Evolutionary conservation across 2,797 vertebrate species (phyloP).

Genomic region (Salmo trutta): DNA sequence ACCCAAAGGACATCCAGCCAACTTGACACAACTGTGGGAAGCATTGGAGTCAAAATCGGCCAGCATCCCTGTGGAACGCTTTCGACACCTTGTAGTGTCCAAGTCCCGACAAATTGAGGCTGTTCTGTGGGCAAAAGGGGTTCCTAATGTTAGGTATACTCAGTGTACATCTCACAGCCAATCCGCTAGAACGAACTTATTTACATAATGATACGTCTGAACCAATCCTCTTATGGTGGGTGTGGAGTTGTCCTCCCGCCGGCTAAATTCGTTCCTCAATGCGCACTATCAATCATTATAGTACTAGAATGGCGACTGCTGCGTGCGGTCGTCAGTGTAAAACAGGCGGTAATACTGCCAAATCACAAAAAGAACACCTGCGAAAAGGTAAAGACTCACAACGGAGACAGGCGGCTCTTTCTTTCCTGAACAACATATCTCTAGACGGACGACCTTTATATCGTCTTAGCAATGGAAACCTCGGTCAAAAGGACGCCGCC

Average conservation of each 20-base stretch:
- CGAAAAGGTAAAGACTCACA: constrained; percentile 80
- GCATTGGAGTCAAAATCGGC: no score
- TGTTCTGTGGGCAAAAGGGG: no score
- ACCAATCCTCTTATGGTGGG: constrained; percentile 60
- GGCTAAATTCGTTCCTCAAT: constrained; percentile 22
- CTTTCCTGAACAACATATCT: constrained; percentile 92
- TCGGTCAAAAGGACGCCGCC: constrained; percentile 49
- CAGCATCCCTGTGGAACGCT: no score
- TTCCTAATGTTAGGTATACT: no score
- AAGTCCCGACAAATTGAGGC: no score
- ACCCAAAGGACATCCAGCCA: no score
- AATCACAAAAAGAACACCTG: constrained; percentile 65
- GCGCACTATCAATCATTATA: constrained; percentile 18
- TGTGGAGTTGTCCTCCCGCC: constrained; percentile 25
- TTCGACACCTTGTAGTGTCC: no score
- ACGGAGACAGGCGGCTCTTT: constrained; percentile 87
- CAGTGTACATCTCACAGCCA: constrained; percentile 31
- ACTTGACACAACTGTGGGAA: no score
- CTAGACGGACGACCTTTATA: constrained; percentile 85
- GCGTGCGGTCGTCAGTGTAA: constrained; percentile 69
- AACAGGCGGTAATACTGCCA: constrained; percentile 52
- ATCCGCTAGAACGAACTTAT: constrained; percentile 40
- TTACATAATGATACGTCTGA: constrained; percentile 1
- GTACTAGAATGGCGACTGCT: constrained; percentile 84
- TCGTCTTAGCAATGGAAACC: constrained; percentile 64